Conservation (phyloP, 2,888 invertebrate species). For the Calephelis perditalis region DNA sequence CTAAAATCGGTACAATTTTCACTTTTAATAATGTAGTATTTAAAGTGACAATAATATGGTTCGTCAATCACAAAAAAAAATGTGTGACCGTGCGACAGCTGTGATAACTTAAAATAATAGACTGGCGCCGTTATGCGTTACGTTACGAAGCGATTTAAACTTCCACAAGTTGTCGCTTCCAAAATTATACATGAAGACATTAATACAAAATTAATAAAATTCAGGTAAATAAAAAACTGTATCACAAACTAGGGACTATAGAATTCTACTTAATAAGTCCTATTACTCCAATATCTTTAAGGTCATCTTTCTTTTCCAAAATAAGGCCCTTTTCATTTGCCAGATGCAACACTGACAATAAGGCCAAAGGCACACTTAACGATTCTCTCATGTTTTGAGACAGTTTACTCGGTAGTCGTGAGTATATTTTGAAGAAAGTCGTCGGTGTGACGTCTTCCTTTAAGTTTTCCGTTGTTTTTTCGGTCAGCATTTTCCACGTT, state of each 20-base stretch:
- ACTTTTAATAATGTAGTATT: no score
- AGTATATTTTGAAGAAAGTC: conserved; percentile 77
- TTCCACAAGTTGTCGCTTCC: no score
- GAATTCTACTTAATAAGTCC: conserved; percentile 46
- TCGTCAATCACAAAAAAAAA: no score
- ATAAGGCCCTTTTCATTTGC: conserved; percentile 87
- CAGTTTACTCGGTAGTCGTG: conserved; percentile 75
- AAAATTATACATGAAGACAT: no score
- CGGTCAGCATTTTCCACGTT: conserved; percentile 82
- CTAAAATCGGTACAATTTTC: not conserved
- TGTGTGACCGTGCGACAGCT: no score
- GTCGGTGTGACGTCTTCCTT: conserved; percentile 60
- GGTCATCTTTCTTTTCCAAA: conserved; percentile 67
- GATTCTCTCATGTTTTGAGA: conserved; percentile 82
- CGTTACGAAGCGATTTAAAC: no score
- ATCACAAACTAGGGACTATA: no score
- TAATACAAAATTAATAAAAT: no score
- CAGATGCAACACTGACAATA: conserved; percentile 89
- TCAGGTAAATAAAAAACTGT: no score
- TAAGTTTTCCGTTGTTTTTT: conserved; percentile 44
- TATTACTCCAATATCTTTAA: conserved; percentile 73
- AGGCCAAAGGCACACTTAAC: conserved; percentile 86
- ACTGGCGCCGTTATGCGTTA: no score
- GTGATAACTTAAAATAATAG: no score
- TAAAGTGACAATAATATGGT: no score